Conservation (phyloP, 2,113 vertebrate species). For the Clarias magur region DNA sequence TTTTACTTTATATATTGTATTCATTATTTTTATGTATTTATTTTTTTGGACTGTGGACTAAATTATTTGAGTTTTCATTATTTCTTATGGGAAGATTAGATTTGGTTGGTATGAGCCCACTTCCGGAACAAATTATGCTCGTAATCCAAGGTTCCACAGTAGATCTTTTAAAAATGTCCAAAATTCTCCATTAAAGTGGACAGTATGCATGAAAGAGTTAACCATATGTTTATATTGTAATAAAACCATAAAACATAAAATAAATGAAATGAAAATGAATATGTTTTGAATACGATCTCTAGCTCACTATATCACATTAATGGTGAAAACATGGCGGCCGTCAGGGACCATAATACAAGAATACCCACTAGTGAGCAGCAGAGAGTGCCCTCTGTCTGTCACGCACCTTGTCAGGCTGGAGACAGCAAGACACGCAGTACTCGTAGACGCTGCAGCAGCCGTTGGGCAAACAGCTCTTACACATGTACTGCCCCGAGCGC, state of each 20-base stretch:
- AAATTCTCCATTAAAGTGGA: no score
- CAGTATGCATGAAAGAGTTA: no score
- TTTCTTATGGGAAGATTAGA: no score
- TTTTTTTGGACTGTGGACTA: no score
- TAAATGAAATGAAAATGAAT: no score
- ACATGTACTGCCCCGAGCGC: conserved; percentile 81
- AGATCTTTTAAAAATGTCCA: no score
- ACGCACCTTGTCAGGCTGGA: conserved; percentile 91
- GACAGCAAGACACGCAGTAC: conserved; percentile 93
- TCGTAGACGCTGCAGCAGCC: conserved; percentile 94
- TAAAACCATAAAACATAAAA: not conserved
- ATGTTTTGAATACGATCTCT: not conserved
- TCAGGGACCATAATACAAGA: not conserved
- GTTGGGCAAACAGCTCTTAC: conserved; percentile 85
- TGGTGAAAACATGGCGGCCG: not conserved
- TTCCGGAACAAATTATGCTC: no score
- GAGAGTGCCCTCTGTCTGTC: not conserved
- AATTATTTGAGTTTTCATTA: no score
- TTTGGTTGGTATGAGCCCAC: no score
- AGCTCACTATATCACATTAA: not conserved
- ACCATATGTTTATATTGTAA: not conserved
- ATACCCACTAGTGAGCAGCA: not conserved
- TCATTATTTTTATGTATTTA: no score
- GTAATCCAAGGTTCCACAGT: no score
- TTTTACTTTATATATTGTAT: no score